A percentile compares a stretch with the other conserved stretches of the same genome.
Evolutionary conservation across 2,113 vertebrate species (phyloP).

Genomic region (Aix galericulata): DNA sequence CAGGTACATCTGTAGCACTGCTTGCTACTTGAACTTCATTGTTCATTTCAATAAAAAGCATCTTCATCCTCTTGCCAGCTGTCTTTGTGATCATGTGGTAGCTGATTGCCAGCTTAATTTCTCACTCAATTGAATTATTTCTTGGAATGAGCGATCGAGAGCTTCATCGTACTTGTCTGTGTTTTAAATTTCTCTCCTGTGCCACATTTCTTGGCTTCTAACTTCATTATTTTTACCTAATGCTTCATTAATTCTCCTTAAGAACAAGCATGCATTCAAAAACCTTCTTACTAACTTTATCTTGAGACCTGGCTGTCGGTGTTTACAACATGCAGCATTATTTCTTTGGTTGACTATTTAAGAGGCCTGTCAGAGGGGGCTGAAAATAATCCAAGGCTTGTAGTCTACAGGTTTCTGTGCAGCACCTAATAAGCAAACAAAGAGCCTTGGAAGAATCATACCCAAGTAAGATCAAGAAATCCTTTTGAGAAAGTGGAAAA

Average conservation of each 20-base stretch:
- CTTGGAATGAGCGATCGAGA: background rate
- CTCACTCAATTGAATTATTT: background rate
- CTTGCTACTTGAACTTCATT: background rate
- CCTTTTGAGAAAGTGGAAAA: background rate
- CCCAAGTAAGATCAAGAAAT: background rate
- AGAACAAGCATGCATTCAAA: background rate
- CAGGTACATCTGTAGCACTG: background rate
- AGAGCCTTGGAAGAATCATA: background rate
- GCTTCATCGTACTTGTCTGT: background rate
- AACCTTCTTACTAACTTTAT: background rate
- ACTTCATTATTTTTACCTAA: background rate
- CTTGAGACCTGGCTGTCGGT: background rate
- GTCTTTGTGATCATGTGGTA: background rate
- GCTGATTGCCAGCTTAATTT: background rate
- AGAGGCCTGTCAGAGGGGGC: background rate
- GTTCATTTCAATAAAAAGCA: background rate
- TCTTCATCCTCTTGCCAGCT: background rate
- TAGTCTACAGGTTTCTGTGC: background rate
- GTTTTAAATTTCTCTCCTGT: background rate
- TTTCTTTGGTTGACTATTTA: background rate
- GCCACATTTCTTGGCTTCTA: background rate
- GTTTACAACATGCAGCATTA: background rate
- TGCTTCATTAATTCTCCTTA: slow-evolving; percentile 4
- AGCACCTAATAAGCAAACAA: background rate
- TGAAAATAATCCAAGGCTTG: background rate